phyloP scores from a whole-genome alignment of 1,140 invertebrate species.

The Agraylea sexmaculata region DNA sequence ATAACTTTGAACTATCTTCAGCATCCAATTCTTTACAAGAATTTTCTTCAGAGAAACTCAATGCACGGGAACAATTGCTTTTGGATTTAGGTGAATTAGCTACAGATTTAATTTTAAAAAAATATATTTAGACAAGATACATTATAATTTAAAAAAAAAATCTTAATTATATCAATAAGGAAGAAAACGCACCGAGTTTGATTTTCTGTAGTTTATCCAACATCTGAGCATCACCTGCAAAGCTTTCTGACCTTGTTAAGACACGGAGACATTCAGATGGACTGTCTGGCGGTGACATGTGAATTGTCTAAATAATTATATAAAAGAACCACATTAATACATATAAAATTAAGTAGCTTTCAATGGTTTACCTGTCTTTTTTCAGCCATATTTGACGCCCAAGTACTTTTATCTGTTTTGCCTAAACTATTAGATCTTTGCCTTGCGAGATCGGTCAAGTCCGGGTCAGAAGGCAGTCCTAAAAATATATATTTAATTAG shows the following conservation, averaged over 20 bases:
- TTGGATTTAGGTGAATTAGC: conserved; percentile 13
- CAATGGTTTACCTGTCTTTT: conserved; percentile 31
- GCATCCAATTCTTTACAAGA: conserved; percentile 34
- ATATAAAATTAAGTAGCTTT: not conserved
- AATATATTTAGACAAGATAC: not conserved
- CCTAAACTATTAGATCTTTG: conserved; percentile 36
- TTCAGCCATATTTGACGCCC: conserved; percentile 25
- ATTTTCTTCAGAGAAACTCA: conserved; percentile 35
- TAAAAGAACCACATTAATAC: not conserved
- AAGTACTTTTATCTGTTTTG: conserved; percentile 26
- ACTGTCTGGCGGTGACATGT: conserved; percentile 39
- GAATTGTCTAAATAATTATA: conserved; percentile 28
- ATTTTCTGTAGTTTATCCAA: conserved; percentile 53
- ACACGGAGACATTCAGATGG: conserved; percentile 41
- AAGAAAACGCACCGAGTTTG: conserved; percentile 14
- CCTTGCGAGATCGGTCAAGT: conserved; percentile 28
- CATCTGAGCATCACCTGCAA: conserved; percentile 63
- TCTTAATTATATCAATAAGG: not conserved
- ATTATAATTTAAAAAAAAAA: not conserved
- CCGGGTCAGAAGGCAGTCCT: conserved; percentile 37
- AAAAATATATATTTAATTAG: conserved; percentile 2
- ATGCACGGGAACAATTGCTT: conserved; percentile 29
- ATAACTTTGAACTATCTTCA: conserved; percentile 23
- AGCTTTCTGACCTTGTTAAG: conserved; percentile 54
- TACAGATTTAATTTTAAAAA: conserved; percentile 7